Evolutionary conservation across 2,888 invertebrate genomes (phyloP), one percentile per base, ranked within the genome.

Genomic region (Sminthurides aquaticus): DNA sequence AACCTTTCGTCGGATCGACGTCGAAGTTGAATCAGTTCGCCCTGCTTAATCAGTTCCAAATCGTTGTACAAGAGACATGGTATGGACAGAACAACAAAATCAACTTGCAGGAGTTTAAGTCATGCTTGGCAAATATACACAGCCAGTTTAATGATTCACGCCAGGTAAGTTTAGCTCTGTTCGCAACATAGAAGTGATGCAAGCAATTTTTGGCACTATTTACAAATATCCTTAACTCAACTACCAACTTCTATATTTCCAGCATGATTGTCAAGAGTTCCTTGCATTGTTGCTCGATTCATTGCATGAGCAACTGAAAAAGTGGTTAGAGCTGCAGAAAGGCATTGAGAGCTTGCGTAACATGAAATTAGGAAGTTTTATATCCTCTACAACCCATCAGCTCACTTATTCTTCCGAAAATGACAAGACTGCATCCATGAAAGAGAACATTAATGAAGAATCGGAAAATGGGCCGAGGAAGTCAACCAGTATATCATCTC

Each of bases 221-320:
- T 34, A 34, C 43, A 34, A 11, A 11, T 15, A 34, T 34, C 15
- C 54, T 24, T 52, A 52, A 52, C n/a, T 52, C 20, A 52, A 34
- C 43, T 34, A 11, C 5, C 5, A 3, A 49, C 69, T 64, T 67
- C 20, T 58, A 62, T 70, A 60, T 64, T 77, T 78, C 22, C 77
- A 85, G 84, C 85, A 86, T 75, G 86, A 86, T 76, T 85, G 85
- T 77, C 85, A 85, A 77, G 86, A 86, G 76, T 85, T 86, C 75
- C 79, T 86, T 66, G 84, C 85, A 3, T 78, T 85, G 24, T 76
- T 85, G 49, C 76, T 86, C 70, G 85, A 85, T 74, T 81, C 82
- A 1, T 78, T 86, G 8, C 84, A 85, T 74, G 85, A 86, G 74
- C 84, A 85, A 75, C 80, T 85, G 75, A 81, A 82, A 67, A 75